A percentile compares a stretch with the other conserved stretches of the same genome.
Conservation (phyloP, 2,113 vertebrate species). For the Corythaeola cristata region DNA sequence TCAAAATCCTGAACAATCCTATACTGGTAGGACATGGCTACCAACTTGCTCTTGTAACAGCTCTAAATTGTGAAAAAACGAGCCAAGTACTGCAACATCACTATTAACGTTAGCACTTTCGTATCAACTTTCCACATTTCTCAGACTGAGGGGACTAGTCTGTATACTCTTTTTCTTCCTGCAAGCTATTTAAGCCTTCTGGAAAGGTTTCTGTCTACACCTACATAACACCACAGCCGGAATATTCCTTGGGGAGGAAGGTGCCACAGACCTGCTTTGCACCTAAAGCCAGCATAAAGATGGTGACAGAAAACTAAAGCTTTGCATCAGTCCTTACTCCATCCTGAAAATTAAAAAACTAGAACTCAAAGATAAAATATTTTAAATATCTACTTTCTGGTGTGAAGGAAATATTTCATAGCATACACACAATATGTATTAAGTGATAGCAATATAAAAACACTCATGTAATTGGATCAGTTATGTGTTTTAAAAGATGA, state of each 20-base stretch:
- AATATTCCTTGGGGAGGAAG: not conserved
- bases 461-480: not conserved
- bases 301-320: not conserved
- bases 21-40: not conserved
- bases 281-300: not conserved
- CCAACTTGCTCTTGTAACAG: not conserved
- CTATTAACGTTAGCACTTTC: not conserved
- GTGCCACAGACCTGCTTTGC: not conserved
- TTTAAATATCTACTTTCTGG: not conserved
- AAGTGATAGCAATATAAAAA: not conserved
- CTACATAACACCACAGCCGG: not conserved
- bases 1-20: not conserved
- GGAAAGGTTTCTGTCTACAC: not conserved
- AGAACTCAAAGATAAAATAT: not conserved
- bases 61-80: not conserved
- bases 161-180: not conserved
- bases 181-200: not conserved
- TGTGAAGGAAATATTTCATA: not conserved
- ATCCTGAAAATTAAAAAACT: not conserved
- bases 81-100: not conserved
- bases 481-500: not conserved
- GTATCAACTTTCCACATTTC: not conserved
- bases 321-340: not conserved
- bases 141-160: not conserved
- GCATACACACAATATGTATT: not conserved